Conservation (phyloP, 2,888 invertebrate species). For the Sesamia inferens region DNA sequence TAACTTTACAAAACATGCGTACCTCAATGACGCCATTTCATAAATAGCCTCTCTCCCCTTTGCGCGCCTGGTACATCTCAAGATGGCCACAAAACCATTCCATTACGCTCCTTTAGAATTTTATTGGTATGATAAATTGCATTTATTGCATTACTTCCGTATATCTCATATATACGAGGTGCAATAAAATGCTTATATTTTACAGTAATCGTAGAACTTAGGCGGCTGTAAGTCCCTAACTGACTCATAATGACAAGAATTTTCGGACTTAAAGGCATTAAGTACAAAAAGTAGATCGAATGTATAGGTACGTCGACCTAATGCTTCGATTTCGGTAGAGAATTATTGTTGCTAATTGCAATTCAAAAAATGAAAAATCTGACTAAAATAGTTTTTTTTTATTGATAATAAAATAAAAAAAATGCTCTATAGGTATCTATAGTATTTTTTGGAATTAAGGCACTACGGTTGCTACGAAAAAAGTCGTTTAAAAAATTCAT, state of each 20-base stretch:
- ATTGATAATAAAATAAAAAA: background rate
- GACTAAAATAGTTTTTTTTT: background rate
- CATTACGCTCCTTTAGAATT: conserved; percentile 8
- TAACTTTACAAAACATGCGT: conserved; percentile 15
- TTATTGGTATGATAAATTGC: conserved; percentile 16
- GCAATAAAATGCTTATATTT: background rate
- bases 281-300: no score
- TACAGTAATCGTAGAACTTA: background rate
- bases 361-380: background rate
- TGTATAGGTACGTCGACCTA: no score
- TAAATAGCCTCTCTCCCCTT: conserved; percentile 52
- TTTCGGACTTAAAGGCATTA: no score
- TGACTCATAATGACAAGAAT: no score
- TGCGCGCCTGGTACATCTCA: conserved; percentile 27
- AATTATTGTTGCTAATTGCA: no score
- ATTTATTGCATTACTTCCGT: background rate
- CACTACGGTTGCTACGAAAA: background rate
- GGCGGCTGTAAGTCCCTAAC: no score
- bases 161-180: background rate
- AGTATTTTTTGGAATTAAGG: background rate
- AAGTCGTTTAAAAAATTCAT: background rate
- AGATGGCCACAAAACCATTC: conserved; percentile 28
- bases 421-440: background rate
- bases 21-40: conserved; percentile 36
- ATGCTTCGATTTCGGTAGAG: no score